Evolutionary conservation across 2,888 invertebrate genomes (phyloP).

Genomic region (Hemithea aestivaria): DNA sequence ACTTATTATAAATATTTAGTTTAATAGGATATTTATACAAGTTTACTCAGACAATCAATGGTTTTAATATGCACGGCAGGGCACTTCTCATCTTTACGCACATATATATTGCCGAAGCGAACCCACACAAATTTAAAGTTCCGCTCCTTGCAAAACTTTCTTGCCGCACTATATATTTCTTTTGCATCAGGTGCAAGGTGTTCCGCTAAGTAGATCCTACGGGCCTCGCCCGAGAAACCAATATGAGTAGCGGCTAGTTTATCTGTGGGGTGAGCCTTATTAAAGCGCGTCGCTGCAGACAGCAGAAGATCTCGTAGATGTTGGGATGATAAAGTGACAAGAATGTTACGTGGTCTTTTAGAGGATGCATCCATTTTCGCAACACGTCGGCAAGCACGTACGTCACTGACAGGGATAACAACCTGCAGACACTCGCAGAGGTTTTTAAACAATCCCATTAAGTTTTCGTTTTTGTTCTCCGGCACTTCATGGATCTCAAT

Average conservation of each 20-base stretch:
- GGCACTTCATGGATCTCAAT: too few relatives aligned
- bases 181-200: conserved; percentile 21
- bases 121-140: conserved; percentile 18
- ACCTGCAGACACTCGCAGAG: conserved; percentile 13
- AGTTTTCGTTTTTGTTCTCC: too few relatives aligned
- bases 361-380: conserved; percentile 16
- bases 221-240: conserved; percentile 10
- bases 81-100: conserved; percentile 12
- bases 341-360: conserved; percentile 16
- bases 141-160: conserved; percentile 8
- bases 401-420: background rate
- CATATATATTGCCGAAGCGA: conserved; percentile 12
- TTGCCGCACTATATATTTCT: conserved; percentile 7
- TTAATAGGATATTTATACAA: too few relatives aligned
- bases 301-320: conserved; percentile 18
- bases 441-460: conserved; percentile 11
- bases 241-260: too few relatives aligned
- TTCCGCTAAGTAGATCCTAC: conserved; percentile 13
- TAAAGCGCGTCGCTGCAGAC: conserved; percentile 16
- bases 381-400: too few relatives aligned
- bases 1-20: background rate
- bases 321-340: conserved; percentile 10
- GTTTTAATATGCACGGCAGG: too few relatives aligned
- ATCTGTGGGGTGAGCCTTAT: conserved; percentile 10
- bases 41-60: too few relatives aligned